Evolutionary conservation across 2,888 invertebrate species (phyloP), one percentile per base, ranked within the genome.

Genomic region (Zaprionus lineosus): DNA sequence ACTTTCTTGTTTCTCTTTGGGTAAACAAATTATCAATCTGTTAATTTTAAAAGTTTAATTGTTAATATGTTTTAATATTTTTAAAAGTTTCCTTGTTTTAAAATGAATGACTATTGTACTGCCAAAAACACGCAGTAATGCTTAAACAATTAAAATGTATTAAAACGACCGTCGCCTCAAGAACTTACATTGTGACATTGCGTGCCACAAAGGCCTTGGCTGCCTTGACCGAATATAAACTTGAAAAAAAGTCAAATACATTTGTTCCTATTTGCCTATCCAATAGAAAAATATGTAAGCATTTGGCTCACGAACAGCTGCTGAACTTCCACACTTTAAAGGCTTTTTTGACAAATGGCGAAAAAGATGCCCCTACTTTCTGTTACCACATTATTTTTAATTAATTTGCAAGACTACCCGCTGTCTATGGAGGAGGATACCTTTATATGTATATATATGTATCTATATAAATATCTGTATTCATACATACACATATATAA

Each of bases 121-220:
- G 4, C 4, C 2, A 16, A 34, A 6, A 16, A 34, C 21, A 24
- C 26, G 16, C 16, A 15, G 9, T 11, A 11, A 19, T 15, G 14
- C 21, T 8, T 11, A 12, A 36, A 33, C 8, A 53, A 24, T 28
- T 9, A 24, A 16, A 37, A 9, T 24, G 8, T 56, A 18, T 59
- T 39, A 37, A 9, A 39, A 37, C 52, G 36, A 18, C 37, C 14
- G 18, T 33, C 47, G 36, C 24, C 29, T 63, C 64, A 67, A 83
- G 79, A 79, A 82, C 74, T 60, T 41, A 72, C 83, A 79, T 78
- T 72, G 69, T 69, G 34, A 56, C 58, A 65, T 79, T 74, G 79
- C 85, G 79, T 85, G 79, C 62, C 59, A 36, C 46, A 53, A 62
- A 64, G 85, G 63, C 79, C 79, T 79, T 79, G 85, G 67, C 53